Conservation (phyloP, 2,113 vertebrate genomes). For the Ornithorhynchus anatinus region DNA sequence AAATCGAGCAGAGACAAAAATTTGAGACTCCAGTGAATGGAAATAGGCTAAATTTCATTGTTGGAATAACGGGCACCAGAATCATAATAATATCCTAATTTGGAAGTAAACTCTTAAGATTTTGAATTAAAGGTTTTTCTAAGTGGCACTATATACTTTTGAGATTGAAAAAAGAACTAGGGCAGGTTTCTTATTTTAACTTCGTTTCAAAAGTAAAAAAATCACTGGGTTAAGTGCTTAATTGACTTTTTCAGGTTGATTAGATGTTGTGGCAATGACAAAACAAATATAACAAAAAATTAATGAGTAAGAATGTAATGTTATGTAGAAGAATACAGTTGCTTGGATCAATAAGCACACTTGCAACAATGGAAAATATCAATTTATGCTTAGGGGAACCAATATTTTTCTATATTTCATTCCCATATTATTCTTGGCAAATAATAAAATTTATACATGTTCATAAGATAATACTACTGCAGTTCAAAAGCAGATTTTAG, state of each 20-base stretch:
- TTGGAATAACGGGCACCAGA: conserved; percentile 15
- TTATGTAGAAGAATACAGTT: background rate
- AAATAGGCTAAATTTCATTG: conserved; percentile 39
- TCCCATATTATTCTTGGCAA: conserved; percentile 1
- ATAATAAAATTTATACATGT: background rate
- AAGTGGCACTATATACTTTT: background rate
- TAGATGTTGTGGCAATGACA: background rate
- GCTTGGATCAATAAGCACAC: background rate
- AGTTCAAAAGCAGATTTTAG: conserved; percentile 5
- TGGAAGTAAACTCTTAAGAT: conserved; percentile 7
- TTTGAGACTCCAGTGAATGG: conserved; percentile 14
- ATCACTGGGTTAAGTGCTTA: background rate
- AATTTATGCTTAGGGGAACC: background rate
- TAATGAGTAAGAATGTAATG: conserved; percentile 10
- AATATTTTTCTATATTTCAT: conserved; percentile 8
- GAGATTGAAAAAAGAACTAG: conserved; percentile 29
- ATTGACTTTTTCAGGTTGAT: background rate
- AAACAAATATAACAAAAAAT: conserved; percentile 27
- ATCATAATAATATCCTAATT: conserved; percentile 6
- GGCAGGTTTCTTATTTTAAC: too few relatives aligned
- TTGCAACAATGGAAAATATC: conserved; percentile 1
- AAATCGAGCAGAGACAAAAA: conserved; percentile 61
- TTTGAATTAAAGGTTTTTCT: conserved; percentile 21
- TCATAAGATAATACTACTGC: background rate
- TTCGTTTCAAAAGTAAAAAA: background rate